Evolutionary conservation across 2,797 vertebrate species (phyloP).

Genomic region (Spondyliosoma cantharus): DNA sequence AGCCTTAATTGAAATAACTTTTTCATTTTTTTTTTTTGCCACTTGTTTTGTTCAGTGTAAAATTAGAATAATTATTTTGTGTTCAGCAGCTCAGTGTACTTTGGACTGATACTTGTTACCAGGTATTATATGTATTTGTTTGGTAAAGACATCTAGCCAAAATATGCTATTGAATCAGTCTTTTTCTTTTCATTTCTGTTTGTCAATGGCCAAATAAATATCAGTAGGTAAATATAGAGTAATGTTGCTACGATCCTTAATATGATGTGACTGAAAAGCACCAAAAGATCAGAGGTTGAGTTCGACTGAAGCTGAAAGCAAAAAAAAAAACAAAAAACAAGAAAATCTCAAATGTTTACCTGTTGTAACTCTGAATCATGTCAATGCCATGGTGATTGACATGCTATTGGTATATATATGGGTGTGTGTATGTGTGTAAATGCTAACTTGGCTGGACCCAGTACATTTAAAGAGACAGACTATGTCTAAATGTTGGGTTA

Average conservation of each 20-base stretch:
- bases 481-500: constrained; percentile 3
- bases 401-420: constrained; percentile 35
- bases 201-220: constrained; percentile 15
- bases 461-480: not conserved
- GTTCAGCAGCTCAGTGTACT: not conserved
- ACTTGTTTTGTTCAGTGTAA: not conserved
- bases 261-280: constrained; percentile 53
- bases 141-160: constrained; percentile 2
- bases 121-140: not conserved
- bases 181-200: not conserved
- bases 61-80: not conserved
- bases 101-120: not conserved
- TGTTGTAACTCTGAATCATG: constrained; percentile 36
- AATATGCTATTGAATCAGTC: not conserved
- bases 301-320: constrained; percentile 54
- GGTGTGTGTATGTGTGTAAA: constrained; percentile 21
- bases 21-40: not conserved
- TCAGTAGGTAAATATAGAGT: constrained; percentile 29
- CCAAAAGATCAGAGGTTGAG: constrained; percentile 26
- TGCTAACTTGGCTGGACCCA: constrained; percentile 19
- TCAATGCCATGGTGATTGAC: constrained; percentile 18
- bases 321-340: constrained; percentile 16
- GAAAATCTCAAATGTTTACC: constrained; percentile 17
- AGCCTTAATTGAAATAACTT: constrained; percentile 6
- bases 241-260: constrained; percentile 12